phyloP scores from a whole-genome alignment of 2,888 invertebrate species.

The Melangyna quadrimaculata region DNA sequence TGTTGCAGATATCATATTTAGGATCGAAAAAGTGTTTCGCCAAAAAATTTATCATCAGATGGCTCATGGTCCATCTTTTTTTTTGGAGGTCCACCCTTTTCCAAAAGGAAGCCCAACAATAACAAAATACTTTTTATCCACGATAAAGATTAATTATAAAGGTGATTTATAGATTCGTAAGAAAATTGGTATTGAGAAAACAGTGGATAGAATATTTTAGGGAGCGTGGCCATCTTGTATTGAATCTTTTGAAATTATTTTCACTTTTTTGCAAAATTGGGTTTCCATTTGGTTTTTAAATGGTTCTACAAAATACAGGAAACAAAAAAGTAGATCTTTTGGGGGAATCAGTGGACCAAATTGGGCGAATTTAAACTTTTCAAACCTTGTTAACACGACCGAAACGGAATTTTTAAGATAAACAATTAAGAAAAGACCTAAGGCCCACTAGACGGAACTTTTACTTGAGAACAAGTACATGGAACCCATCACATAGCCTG shows the following conservation, averaged over 20 bases:
- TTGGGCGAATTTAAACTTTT: too few relatives aligned
- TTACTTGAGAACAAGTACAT: neutral
- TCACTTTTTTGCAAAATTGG: too few relatives aligned
- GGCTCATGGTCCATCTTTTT: constrained; percentile 22
- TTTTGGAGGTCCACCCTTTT: constrained; percentile 20
- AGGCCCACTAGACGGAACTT: too few relatives aligned
- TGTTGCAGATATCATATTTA: constrained; percentile 62
- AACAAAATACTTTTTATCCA: neutral
- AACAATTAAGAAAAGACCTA: too few relatives aligned
- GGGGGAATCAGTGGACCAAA: too few relatives aligned
- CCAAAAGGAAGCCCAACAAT: neutral
- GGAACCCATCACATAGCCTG: neutral
- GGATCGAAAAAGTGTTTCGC: constrained; percentile 48
- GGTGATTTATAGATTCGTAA: neutral
- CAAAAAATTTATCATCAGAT: constrained; percentile 42
- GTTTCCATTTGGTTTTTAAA: too few relatives aligned
- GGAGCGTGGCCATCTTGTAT: neutral
- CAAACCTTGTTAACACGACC: too few relatives aligned
- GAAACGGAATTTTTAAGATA: too few relatives aligned
- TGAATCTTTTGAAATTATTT: too few relatives aligned
- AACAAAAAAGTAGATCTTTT: too few relatives aligned
- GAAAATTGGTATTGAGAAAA: neutral
- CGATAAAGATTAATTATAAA: neutral
- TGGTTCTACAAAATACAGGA: too few relatives aligned
- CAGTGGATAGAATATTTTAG: too few relatives aligned